Base-by-base conservation (phyloP, 2,113 vertebrate genomes). In the Sinosuthora webbiana region DNA sequence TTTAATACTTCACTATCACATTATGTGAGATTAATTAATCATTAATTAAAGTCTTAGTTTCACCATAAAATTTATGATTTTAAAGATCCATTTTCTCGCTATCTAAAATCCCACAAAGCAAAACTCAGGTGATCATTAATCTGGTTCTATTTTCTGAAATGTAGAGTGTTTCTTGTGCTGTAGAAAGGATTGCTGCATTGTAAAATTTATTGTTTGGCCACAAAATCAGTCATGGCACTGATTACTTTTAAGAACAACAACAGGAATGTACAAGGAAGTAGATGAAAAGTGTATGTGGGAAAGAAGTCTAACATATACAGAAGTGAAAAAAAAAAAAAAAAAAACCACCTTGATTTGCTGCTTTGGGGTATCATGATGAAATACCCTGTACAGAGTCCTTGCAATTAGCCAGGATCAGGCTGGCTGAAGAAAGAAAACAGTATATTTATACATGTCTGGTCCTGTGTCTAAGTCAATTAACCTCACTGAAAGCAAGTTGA, bases 271-370 rank as follows among this genome's bases (percentile, higher is more conserved):
- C 17, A 18, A 22, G 50, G 22, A 81, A 47, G 28, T 15, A 92
- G 50, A 42, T 27, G 9, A 77, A 78, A 92, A 83, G 6, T 15
- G 1, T 65, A 23, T 35, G 4, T 53, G 23, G 15, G 41, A 80
- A 92, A 69, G 37, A 79, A 89, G 23, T 7, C 8, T 64, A 13
- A 47, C n/a, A 2, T 13, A 64, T n/a, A 52, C 3, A 7, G 37
- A 85, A 33, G 16, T 24, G 65, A 7, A 71, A 59, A 92, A 53
- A 56, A 44, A 13, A 6, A 21, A 20, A 7, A 22, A 39, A n/a
- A n/a, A n/a, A n/a, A n/a, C n/a, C n/a, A 39, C 37, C 28, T 49
- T 24, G 6, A 80, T 41, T 85, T 2, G 1, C 5, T 0, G 0
- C 5, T 53, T 79, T 15, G 5, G 4, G 31, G 15, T 64, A 76